Conservation (phyloP, 2,113 vertebrate species). For the Eclectus roratus region DNA sequence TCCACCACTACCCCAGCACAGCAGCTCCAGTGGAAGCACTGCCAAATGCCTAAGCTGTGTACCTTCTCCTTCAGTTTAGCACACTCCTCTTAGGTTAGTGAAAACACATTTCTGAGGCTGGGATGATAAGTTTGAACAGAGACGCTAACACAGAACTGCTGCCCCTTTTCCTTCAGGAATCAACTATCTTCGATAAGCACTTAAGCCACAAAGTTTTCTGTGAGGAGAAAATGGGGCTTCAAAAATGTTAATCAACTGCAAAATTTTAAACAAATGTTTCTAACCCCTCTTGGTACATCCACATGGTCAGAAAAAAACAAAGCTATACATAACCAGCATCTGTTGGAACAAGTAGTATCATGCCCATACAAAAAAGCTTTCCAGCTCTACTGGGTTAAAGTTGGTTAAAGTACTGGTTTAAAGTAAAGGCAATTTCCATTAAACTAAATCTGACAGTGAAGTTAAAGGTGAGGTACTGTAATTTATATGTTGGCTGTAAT, state of each 20-base stretch:
- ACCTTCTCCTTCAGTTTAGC: constrained; percentile 57
- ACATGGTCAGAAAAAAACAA: neutral
- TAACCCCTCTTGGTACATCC: neutral
- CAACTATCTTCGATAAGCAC: neutral
- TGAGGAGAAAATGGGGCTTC: neutral
- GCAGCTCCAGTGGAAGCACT: constrained; percentile 45
- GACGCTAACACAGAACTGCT: constrained; percentile 56
- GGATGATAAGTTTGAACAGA: constrained; percentile 59
- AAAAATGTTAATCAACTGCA: constrained; percentile 40
- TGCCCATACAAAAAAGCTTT: neutral
- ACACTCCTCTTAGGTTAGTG: constrained; percentile 49
- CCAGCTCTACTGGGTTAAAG: neutral
- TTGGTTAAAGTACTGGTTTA: neutral
- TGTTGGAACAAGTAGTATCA: neutral
- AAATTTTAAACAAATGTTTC: constrained; percentile 5
- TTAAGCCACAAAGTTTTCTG: constrained; percentile 16
- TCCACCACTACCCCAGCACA: neutral
- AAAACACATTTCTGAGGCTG: constrained; percentile 69
- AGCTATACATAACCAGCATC: neutral
- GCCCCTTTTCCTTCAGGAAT: constrained; percentile 45
- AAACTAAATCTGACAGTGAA: neutral
- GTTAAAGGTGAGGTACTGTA: neutral
- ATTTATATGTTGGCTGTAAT: neutral
- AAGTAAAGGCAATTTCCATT: neutral
- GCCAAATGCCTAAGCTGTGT: constrained; percentile 24